Percentiles rank a stretch among this genome's conserved stretches.
Evolutionary conservation across 2,113 vertebrate species (phyloP).

Genomic region (Cinclus mexicanus): DNA sequence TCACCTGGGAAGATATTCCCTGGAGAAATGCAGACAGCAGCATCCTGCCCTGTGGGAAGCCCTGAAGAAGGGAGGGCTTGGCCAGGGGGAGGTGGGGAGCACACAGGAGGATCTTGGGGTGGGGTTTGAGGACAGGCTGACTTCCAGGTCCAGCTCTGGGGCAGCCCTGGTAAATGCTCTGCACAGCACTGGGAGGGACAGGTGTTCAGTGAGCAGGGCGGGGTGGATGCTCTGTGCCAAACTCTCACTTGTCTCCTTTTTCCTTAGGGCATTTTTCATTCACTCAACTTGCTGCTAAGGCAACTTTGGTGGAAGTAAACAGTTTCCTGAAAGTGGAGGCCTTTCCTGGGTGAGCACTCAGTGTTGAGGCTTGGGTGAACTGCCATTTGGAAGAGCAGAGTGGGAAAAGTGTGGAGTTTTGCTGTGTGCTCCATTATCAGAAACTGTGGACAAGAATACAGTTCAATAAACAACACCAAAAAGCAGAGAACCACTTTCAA

Average conservation of each 20-base stretch:
- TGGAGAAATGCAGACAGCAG: neutral
- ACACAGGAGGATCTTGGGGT: neutral
- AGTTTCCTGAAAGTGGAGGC: neutral
- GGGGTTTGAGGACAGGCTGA: neutral
- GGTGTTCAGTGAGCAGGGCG: neutral
- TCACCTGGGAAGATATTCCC: neutral
- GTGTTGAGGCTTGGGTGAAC: neutral
- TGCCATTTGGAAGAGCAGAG: neutral
- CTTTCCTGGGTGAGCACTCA: neutral
- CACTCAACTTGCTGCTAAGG: neutral
- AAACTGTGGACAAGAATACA: fast-evolving
- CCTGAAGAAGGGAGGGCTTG: neutral
- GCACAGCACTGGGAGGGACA: neutral
- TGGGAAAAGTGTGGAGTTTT: neutral
- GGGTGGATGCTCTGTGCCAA: neutral
- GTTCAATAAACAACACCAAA: neutral
- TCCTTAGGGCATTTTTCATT: conserved; percentile 14
- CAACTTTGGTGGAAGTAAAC: neutral
- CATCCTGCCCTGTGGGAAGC: neutral
- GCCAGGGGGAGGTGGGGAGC: neutral
- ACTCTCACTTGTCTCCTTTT: conserved; percentile 14
- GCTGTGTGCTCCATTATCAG: neutral
- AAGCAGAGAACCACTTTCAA: neutral
- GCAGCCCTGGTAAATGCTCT: neutral
- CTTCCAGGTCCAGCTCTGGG: neutral